A percentile compares a stretch with the other conserved stretches of the same genome.
Conservation (phyloP, 30 jellyfish, hydroid and myxozoan genomes). For the Catostylus mosaicus region DNA sequence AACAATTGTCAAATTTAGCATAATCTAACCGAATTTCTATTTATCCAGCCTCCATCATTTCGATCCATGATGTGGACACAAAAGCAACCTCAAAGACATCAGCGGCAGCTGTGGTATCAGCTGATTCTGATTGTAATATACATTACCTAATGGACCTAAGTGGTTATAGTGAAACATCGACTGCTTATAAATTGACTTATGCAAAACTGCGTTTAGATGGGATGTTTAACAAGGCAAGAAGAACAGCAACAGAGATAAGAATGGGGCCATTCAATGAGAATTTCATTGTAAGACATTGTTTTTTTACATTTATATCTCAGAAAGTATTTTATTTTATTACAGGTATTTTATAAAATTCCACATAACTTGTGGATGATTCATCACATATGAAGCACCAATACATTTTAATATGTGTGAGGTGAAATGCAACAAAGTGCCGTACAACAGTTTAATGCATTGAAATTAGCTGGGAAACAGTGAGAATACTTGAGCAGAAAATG, state of each 20-base stretch:
- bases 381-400: no score
- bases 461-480: no score
- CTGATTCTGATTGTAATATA: conserved; percentile 50
- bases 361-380: no score
- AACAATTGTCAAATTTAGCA: no score
- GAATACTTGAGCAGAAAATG: no score
- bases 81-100: conserved; percentile 29
- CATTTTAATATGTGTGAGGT: no score
- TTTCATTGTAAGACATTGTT: conserved; percentile 39
- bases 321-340: no score
- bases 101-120: conserved; percentile 53
- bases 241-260: neutral
- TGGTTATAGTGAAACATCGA: conserved; percentile 54
- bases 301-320: neutral
- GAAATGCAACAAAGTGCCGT: no score
- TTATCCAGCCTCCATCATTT: conserved; percentile 36
- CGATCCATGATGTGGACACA: conserved; percentile 43
- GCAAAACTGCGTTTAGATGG: conserved; percentile 37
- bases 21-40: neutral
- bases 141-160: conserved; percentile 41
- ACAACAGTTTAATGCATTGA: no score
- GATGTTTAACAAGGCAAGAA: conserved; percentile 16
- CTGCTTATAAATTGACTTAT: conserved; percentile 38
- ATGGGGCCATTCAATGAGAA: conserved; percentile 50
- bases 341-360: no score